Percentiles rank a stretch among this genome's conserved stretches.
Conservation (phyloP, 2,797 vertebrate genomes). For the Prunella strophiata region DNA sequence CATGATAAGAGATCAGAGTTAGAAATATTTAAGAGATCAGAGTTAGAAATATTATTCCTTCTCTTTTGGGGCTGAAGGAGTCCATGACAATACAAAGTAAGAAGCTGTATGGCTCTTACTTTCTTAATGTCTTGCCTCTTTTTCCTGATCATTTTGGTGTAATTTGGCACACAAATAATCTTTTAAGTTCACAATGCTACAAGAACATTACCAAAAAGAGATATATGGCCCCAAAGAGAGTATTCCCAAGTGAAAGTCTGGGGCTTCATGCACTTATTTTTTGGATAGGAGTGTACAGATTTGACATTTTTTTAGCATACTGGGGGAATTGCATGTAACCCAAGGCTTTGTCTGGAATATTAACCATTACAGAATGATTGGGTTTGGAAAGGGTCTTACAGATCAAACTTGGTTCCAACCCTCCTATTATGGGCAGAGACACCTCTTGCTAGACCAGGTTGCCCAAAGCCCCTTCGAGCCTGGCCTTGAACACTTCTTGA, state of each 20-base stretch:
- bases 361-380: not conserved
- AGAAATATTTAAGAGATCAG: not conserved
- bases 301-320: not conserved
- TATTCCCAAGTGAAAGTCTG: not conserved
- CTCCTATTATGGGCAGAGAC: not conserved
- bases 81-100: not conserved
- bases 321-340: not conserved
- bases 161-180: not conserved
- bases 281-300: not conserved
- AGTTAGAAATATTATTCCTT: not conserved
- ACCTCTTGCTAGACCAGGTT: not conserved
- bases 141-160: not conserved
- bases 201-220: not conserved
- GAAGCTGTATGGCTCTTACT: not conserved
- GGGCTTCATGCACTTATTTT: not conserved
- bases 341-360: not conserved
- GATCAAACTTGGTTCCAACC: not conserved
- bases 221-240: not conserved
- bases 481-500: not conserved
- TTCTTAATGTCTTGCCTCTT: not conserved
- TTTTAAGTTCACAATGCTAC: not conserved
- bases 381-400: not conserved
- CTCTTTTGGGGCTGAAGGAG: not conserved
- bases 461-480: not conserved
- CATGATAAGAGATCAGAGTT: not conserved